Base-by-base conservation (phyloP, 35 echinoderm and acorn worm species). In the Antedon bifida region DNA sequence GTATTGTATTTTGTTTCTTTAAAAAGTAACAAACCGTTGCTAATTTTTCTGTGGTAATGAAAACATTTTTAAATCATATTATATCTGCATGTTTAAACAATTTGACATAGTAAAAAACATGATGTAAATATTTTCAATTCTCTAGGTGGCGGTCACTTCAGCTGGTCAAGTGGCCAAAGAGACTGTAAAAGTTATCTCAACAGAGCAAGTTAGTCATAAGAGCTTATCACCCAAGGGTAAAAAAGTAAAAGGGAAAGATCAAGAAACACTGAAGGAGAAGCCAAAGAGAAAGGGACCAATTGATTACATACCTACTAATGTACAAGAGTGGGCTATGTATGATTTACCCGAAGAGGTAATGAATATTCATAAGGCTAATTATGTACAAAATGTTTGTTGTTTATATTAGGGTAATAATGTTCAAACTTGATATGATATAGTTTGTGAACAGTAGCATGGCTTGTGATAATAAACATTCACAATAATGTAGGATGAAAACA, bases 341-440 rank as follows among this genome's bases (percentile, higher is more conserved):
- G 95, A 99, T 46, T 88, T 99, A 11, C 95, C 95, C 1, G 95
- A 99, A 74, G 95, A 99, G 91, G 90, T 92, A 81, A 21, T n/a
- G 77, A 33, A 77, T 7, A 78, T 78, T 76, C 32, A 30, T 30
- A 42, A 14, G 14, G 5, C 4, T 42, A 14, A 14, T 7, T 14
- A 42, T 42, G 14, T 4, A 42, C 4, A 7, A 42, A 4, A 7
- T 42, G 4, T 7, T 42, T 42, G 5, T 4, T 42, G 5, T 7
- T 42, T 7, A 42, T 7, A 42, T 14, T 7, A 42, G 38, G 38
- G 4, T 42, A 14, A 42, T 7, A 42, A 42, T 42, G 4, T 42
- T 14, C 38, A 7, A 7, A 4, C 38, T 42, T 42, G 38, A 14
- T 14, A 42, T 7, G 38, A 42, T 42, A 42, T 7, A 42, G 38